Conservation (phyloP, 35 echinoderm and acorn worm species). For the Heliocidaris erythrogramma region DNA sequence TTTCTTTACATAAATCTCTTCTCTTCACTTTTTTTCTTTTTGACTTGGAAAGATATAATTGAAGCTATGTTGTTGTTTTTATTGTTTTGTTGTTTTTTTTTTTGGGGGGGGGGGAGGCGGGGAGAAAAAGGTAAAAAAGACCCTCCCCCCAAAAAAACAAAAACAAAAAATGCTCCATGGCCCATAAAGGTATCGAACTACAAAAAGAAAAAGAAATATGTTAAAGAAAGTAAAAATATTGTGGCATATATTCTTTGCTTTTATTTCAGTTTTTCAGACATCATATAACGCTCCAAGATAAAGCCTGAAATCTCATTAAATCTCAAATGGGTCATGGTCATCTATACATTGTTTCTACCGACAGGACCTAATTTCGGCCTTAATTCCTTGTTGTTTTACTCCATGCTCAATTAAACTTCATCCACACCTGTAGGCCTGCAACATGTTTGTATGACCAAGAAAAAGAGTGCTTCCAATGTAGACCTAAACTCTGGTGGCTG, state of each 20-base stretch:
- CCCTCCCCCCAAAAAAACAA: too few species aligned
- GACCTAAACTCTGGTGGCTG: not conserved
- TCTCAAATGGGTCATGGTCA: not conserved
- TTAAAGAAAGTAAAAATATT: not conserved
- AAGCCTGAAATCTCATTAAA: not conserved
- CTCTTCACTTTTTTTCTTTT: too few species aligned
- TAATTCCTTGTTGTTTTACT: not conserved
- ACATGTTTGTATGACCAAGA: not conserved
- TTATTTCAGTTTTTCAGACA: not conserved
- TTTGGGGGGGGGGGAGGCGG: too few species aligned
- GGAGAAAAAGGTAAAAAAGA: too few species aligned
- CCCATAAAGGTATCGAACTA: not conserved
- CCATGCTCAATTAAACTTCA: not conserved
- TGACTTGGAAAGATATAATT: too few species aligned
- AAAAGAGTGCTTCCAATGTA: not conserved
- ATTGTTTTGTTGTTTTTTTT: too few species aligned
- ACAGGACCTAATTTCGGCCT: not conserved
- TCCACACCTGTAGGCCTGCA: not conserved
- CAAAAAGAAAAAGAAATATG: not conserved
- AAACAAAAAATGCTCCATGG: too few species aligned
- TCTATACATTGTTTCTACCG: not conserved
- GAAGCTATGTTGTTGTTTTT: too few species aligned
- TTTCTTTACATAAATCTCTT: too few species aligned
- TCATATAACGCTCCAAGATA: too few species aligned
- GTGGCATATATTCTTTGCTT: not conserved